Conservation (phyloP, 2,888 invertebrate species). For the Trachelus stipa region DNA sequence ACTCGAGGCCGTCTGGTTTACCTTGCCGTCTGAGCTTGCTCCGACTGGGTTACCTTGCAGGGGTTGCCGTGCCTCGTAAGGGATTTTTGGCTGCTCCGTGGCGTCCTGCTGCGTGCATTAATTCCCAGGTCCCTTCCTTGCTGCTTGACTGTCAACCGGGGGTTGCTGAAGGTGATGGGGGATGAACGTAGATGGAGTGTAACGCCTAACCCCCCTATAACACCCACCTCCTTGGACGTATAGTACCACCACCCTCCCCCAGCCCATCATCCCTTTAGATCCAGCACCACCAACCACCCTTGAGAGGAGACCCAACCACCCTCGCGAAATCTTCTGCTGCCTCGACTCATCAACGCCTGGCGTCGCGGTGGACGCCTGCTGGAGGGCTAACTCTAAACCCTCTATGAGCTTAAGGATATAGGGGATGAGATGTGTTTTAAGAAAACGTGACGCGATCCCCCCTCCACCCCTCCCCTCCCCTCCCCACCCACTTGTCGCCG, state of each 20-base stretch:
- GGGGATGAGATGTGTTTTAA: constrained; percentile 44
- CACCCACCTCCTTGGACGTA: not conserved
- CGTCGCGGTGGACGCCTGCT: constrained; percentile 19
- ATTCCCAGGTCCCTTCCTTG: constrained; percentile 53
- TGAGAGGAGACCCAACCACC: constrained; percentile 37
- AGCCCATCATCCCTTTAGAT: constrained; percentile 16
- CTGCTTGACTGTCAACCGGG: not conserved
- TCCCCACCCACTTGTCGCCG: not conserved
- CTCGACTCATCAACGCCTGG: constrained; percentile 56
- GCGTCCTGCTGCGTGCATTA: constrained; percentile 64
- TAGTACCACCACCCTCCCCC: constrained; percentile 7
- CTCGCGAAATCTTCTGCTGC: constrained; percentile 47
- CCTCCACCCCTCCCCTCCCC: not conserved
- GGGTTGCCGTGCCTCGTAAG: not conserved
- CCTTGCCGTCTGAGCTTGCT: not conserved
- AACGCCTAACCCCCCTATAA: not conserved
- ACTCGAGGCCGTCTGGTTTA: not conserved
- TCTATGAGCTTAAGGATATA: constrained; percentile 29
- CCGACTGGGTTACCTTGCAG: not conserved
- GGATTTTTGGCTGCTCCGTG: constrained; percentile 49
- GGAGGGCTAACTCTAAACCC: constrained; percentile 2
- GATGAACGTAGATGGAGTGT: not conserved
- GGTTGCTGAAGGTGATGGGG: not conserved
- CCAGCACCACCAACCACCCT: constrained; percentile 17
- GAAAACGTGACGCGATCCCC: constrained; percentile 34